phyloP scores from a whole-genome alignment of 2,797 vertebrate species.

The Cossypha polioptera region DNA sequence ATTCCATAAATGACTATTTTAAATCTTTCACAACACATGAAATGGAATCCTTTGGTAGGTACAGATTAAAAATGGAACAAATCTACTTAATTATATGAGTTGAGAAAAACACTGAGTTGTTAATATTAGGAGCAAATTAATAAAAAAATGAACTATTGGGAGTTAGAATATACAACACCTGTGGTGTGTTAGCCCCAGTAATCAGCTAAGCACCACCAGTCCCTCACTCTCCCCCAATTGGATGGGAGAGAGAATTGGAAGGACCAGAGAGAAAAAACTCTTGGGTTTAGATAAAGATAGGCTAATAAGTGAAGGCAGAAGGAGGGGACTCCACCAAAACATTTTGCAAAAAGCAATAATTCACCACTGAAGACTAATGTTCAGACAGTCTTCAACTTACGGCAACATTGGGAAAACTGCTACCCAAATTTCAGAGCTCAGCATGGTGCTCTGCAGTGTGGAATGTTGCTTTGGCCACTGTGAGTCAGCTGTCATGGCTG shows the following conservation, averaged over 20 bases:
- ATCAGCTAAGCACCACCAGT: background rate
- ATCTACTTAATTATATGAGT: background rate
- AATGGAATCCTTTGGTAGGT: background rate
- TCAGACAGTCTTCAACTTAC: background rate
- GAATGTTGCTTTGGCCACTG: background rate
- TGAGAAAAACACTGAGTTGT: background rate
- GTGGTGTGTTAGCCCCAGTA: background rate
- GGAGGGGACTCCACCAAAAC: background rate
- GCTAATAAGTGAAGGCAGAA: background rate
- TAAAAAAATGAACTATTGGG: background rate
- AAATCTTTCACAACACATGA: background rate
- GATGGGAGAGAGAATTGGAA: background rate
- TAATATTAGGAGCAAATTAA: background rate
- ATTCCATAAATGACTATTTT: background rate
- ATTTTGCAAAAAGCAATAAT: background rate
- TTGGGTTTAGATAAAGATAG: background rate
- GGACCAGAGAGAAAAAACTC: background rate
- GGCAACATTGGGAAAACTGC: background rate
- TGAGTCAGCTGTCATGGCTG: background rate
- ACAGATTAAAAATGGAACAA: background rate
- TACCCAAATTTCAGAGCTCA: background rate
- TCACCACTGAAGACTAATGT: accelerated
- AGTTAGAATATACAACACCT: background rate
- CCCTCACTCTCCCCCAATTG: accelerated
- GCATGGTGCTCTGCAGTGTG: background rate